phyloP scores from a whole-genome alignment of 2,888 invertebrate species.

The Julus scandinavius region DNA sequence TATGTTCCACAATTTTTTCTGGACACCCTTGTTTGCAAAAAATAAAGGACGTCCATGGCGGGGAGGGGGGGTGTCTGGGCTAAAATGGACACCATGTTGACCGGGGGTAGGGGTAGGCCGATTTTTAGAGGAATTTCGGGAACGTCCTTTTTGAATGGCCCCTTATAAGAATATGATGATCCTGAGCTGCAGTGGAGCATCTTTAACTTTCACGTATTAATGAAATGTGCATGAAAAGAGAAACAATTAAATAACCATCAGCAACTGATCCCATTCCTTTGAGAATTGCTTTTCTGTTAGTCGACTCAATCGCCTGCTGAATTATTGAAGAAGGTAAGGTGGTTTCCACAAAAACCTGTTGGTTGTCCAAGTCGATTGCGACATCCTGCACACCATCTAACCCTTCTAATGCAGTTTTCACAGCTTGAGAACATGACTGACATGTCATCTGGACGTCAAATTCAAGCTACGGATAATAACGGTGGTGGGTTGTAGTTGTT shows the following conservation, averaged over 20 bases:
- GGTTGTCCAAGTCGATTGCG: constrained; percentile 71
- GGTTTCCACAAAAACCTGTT: constrained; percentile 78
- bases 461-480: constrained; percentile 58
- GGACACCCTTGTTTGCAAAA: too few relatives aligned
- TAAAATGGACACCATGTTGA: too few relatives aligned
- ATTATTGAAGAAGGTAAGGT: constrained; percentile 72
- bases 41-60: too few relatives aligned
- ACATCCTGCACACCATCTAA: constrained; percentile 68
- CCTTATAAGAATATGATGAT: too few relatives aligned
- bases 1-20: too few relatives aligned
- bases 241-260: constrained; percentile 59
- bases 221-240: neutral
- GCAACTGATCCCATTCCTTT: constrained; percentile 79
- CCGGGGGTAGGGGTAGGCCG: too few relatives aligned
- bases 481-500: neutral
- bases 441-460: constrained; percentile 60
- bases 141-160: too few relatives aligned
- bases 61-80: too few relatives aligned
- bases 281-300: constrained; percentile 79
- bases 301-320: constrained; percentile 70
- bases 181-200: too few relatives aligned
- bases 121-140: too few relatives aligned
- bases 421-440: constrained; percentile 57
- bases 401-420: constrained; percentile 58
- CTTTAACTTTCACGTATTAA: too few relatives aligned